Base-by-base conservation (phyloP, 2,113 vertebrate genomes). In the Oenanthe melanoleuca region DNA sequence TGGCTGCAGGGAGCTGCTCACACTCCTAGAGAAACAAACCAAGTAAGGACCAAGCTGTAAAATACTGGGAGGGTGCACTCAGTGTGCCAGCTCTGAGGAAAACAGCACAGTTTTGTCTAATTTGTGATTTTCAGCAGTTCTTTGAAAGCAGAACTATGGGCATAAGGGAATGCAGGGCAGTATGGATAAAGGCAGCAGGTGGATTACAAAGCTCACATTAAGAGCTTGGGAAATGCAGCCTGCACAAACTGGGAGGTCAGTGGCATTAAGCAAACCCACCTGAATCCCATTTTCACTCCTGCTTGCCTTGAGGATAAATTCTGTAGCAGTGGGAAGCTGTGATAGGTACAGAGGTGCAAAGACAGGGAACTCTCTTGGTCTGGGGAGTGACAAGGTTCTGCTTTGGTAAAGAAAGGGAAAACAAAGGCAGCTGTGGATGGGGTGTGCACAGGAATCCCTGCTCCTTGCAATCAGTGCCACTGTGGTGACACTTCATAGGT, bases 361-460 rank as follows among this genome's bases (percentile, higher is more conserved):
- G 42, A 14, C 23, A 52, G 47, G 16, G 15, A 10, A 13, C 6
- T 21, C 45, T 19, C 8, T 12, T n/a, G 5, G 4, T 50, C 57
- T 5, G 5, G 34, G 18, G 28, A 37, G 13, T 0, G 0, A 9
- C 19, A 33, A 0, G 0, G 12, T 34, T 49, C 60, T 57, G 55
- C 59, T 66, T 34, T 34, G 70, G 38, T n/a, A 63, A 80, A 37
- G 26, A 45, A 61, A 42, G 14, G 47, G n/a, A 53, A 28, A 61
- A 61, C 2, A 33, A 65, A 74, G 56, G 23, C 65, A 88, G 25
- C 19, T 0, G 0, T 22, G 57, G 74, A 14, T 26, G 29, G 24
- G 53, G 60, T 45, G 6, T 3, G 5, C 2, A 6, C 14, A 8
- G 57, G 40, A 11, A 2, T 38, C 66, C 52, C 38, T 74, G 61